A percentile compares a stretch with the other conserved stretches of the same genome.
phyloP scores from a whole-genome alignment of 2,113 vertebrate genomes.

The Trinectes maculatus region DNA sequence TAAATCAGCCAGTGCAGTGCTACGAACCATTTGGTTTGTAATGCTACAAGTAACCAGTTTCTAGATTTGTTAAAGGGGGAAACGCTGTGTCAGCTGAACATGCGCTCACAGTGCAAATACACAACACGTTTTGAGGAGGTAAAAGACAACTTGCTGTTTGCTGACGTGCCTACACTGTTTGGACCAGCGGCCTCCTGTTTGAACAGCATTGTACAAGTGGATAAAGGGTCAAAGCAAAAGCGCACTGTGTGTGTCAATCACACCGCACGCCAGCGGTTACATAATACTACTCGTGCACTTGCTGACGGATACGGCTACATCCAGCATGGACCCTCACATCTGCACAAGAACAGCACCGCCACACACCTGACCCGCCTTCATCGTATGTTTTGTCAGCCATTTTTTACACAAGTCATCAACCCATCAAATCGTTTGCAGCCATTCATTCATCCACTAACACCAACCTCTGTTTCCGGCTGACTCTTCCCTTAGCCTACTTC shows the following conservation, averaged over 20 bases:
- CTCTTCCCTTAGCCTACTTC: slow-evolving; percentile 19
- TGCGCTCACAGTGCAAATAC: background rate
- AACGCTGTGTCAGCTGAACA: background rate
- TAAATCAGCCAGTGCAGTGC: no score
- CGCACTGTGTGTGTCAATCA: slow-evolving; percentile 37
- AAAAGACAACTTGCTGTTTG: slow-evolving; percentile 55
- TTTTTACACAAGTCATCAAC: background rate
- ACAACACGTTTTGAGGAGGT: slow-evolving; percentile 11
- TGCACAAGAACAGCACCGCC: slow-evolving; percentile 1
- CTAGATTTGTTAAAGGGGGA: background rate
- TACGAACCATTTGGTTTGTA: no score
- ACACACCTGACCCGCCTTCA: slow-evolving; percentile 5
- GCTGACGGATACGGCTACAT: slow-evolving; percentile 35
- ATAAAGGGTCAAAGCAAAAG: slow-evolving; percentile 66
- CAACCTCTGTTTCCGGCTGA: background rate
- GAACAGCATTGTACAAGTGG: slow-evolving; percentile 61
- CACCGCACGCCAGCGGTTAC: slow-evolving; percentile 56
- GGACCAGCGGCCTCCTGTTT: slow-evolving; percentile 52
- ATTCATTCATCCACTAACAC: background rate
- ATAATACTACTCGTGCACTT: slow-evolving; percentile 67
- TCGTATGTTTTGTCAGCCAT: background rate
- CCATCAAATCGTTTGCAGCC: background rate
- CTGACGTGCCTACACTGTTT: slow-evolving; percentile 49
- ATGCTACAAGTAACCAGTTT: no score
- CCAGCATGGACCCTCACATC: slow-evolving; percentile 19